Percentiles rank a stretch among this genome's conserved stretches.
Evolutionary conservation across 2,797 vertebrate species (phyloP).

Genomic region (Pangasius sanitwongsei): DNA sequence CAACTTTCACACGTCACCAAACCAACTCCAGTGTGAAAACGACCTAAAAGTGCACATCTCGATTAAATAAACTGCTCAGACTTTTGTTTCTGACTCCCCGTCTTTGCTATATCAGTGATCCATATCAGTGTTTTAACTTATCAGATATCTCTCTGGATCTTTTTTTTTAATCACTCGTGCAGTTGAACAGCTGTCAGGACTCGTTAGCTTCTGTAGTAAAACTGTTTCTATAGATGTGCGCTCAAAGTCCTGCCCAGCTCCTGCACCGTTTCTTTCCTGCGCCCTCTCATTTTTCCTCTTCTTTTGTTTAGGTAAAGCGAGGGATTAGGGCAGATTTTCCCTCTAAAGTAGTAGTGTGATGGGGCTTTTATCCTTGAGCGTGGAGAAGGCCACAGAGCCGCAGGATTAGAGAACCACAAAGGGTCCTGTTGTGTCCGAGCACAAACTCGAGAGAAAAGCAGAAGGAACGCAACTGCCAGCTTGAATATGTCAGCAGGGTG

Average conservation of each 20-base stretch:
- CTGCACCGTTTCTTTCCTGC: slow-evolving; percentile 83
- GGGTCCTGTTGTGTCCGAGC: slow-evolving; percentile 95
- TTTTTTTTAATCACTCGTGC: slow-evolving; percentile 76
- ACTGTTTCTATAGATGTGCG: slow-evolving; percentile 97
- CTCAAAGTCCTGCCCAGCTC: slow-evolving; percentile 91
- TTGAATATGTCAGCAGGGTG: slow-evolving; percentile 78
- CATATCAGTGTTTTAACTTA: not conserved
- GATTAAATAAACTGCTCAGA: not conserved
- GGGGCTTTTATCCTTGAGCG: slow-evolving; percentile 99
- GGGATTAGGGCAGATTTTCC: slow-evolving; percentile 99
- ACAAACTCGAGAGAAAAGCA: slow-evolving; percentile 77
- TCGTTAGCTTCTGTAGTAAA: slow-evolving; percentile 94
- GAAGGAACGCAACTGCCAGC: slow-evolving; percentile 83
- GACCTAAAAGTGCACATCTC: not conserved
- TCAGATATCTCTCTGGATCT: not conserved
- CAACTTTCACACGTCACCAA: not conserved
- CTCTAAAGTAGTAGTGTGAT: slow-evolving; percentile 98
- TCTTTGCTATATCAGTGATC: not conserved
- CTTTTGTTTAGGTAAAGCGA: slow-evolving; percentile 99
- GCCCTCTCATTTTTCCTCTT: slow-evolving; percentile 81
- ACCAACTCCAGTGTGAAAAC: not conserved
- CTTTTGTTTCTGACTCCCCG: not conserved
- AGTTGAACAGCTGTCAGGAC: slow-evolving; percentile 94
- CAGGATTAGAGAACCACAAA: slow-evolving; percentile 98
- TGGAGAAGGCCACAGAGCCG: slow-evolving; percentile 97